phyloP scores from a whole-genome alignment of 2,113 vertebrate species.

The Elgaria multicarinata region DNA sequence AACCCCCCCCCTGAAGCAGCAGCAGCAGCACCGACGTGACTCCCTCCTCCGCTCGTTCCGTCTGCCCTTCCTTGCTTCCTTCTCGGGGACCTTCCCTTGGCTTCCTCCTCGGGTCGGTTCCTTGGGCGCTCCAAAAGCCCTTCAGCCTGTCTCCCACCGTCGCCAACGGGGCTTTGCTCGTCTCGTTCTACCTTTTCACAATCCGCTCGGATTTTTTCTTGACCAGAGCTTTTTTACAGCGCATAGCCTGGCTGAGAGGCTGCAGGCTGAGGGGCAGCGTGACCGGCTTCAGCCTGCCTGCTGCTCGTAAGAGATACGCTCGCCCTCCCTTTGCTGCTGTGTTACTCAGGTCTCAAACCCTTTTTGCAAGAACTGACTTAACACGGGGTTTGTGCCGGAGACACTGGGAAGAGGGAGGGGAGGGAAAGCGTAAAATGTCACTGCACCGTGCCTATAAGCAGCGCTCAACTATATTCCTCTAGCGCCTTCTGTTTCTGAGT shows the following conservation, averaged over 20 bases:
- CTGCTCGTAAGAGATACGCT: slow-evolving; percentile 29
- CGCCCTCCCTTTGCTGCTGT: slow-evolving; percentile 1
- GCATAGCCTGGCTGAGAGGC: slow-evolving; percentile 82
- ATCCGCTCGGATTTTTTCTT: slow-evolving; percentile 87
- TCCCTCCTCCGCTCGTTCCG: not conserved
- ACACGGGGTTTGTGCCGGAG: not conserved
- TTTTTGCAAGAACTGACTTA: not conserved
- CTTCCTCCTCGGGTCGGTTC: not conserved
- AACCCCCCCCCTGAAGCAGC: not conserved
- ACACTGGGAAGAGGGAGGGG: fast-evolving
- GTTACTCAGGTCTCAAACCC: slow-evolving; percentile 11
- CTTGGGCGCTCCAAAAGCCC: not conserved
- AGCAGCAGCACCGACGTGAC: not conserved
- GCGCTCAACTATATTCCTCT: fast-evolving
- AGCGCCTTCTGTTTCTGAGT: not conserved
- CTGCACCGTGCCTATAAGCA: not conserved
- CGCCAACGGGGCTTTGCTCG: slow-evolving; percentile 29
- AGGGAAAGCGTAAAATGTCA: not conserved
- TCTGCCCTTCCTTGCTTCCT: not conserved
- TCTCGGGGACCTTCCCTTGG: not conserved
- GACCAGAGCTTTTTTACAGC: slow-evolving; percentile 81
- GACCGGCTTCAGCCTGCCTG: slow-evolving; percentile 59
- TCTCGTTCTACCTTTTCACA: slow-evolving; percentile 87
- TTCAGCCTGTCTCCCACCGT: slow-evolving; percentile 10
- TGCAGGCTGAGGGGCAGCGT: slow-evolving; percentile 77